These are phyloP conservation scores for Drosophila repleta DNA, from an alignment of 1,140 invertebrate genomes.

Conservation along the genomic window DNA sequence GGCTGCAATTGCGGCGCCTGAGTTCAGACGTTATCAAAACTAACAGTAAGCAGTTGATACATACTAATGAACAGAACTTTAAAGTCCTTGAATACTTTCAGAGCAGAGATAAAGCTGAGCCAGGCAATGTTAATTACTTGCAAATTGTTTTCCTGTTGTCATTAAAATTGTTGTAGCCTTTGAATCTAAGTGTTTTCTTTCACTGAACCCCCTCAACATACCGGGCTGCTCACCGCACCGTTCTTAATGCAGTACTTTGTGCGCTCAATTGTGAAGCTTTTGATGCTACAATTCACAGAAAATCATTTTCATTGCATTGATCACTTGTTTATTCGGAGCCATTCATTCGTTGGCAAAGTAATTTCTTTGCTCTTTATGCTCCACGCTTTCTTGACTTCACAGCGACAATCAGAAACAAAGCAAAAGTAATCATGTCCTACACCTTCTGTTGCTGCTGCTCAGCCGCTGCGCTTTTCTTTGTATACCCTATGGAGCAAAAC, in stretches of 20 bases:
- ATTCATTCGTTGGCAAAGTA: conserved; percentile 80
- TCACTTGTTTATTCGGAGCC: conserved; percentile 80
- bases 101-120: not conserved
- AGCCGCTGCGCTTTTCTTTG: conserved; percentile 26
- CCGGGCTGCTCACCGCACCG: not conserved
- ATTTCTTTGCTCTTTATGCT: conserved; percentile 74
- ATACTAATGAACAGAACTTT: not conserved
- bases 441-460: conserved; percentile 15
- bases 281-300: conserved; percentile 69
- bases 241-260: conserved; percentile 56
- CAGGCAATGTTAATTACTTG: conserved; percentile 23
- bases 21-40: not conserved
- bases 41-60: not conserved
- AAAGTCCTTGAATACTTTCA: not conserved
- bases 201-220: not conserved
- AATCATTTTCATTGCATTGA: conserved; percentile 82
- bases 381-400: conserved; percentile 66
- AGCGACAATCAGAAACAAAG: conserved; percentile 54
- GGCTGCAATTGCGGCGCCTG: not conserved
- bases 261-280: conserved; percentile 69
- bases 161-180: conserved; percentile 63
- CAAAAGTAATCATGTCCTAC: conserved; percentile 75
- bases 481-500: not conserved
- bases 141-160: conserved; percentile 26
- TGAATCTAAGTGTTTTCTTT: conserved; percentile 28